Evolutionary conservation across 2,113 vertebrate genomes (phyloP), one percentile per base, ranked within the genome.

Genomic region (Ceratotherium simum): DNA sequence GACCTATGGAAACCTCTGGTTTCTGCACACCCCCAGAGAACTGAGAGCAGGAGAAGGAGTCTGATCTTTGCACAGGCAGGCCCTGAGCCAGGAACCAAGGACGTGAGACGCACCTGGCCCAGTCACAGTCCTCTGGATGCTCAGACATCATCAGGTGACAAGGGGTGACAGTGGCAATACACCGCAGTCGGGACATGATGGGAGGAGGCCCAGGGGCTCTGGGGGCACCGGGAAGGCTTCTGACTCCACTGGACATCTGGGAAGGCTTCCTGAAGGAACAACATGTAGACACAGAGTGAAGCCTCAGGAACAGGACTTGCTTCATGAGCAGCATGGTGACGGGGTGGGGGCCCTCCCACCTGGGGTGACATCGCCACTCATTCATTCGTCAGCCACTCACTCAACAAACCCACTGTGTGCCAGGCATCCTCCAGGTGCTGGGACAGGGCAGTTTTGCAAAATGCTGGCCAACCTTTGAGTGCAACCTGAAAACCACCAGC

Each of bases 31-130:
- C 1, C 16, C 25, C 7, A 18, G 23, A 18, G 23, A 27, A 0
- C 2, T 0, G 31, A 64, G 87, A 25, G 42, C 33, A 13, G 76
- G 6, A 4, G 3, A 46, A 10, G 33, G 67, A 1, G 10, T 4
- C 14, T 42, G 8, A 31, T 33, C 17, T 42, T 21, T 16, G 21
- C 64, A n/a, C 39, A 4, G 62, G 29, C 25, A 23, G 31, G 64
- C 83, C 42, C 51, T 8, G 2, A 46, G 72, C 31, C 42, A 9
- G 46, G 27, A 33, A 33, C 75, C 10, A 36, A 14, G 51, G 58
- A 31, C 27, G 1, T 1, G 33, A 3, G 25, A 48, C 3, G 18
- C 7, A 0, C 36, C 25, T 36, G 39, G 39, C 42, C 67, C 56
- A 27, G 42, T 0, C 16, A 11, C 31, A 6, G 31, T 9, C 51